Conservation (phyloP, 1,140 invertebrate species). For the Coptotermes formosanus region DNA sequence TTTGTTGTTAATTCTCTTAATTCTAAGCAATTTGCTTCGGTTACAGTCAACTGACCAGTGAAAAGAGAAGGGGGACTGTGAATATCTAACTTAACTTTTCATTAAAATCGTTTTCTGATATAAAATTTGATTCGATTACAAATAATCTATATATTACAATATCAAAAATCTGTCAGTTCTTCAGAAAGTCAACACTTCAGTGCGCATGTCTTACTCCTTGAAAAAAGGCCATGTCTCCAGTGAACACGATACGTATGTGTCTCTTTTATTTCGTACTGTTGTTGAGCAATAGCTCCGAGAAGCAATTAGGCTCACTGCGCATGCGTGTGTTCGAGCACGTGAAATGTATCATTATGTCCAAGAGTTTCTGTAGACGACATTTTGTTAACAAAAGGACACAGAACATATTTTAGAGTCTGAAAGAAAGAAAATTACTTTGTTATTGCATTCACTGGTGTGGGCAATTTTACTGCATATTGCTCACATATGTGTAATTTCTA, state of each 20-base stretch:
- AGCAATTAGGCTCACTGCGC: not conserved
- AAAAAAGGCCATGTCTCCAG: not conserved
- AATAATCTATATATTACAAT: not conserved
- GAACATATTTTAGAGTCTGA: slow-evolving; percentile 7
- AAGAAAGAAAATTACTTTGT: slow-evolving; percentile 14
- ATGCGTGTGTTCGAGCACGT: not conserved
- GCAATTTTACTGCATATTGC: not conserved
- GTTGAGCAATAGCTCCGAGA: not conserved
- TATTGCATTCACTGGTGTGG: not conserved
- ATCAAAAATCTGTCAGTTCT: not conserved
- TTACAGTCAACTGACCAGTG: not conserved
- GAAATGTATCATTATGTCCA: not conserved
- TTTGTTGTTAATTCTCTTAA: not conserved
- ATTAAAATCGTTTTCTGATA: not conserved
- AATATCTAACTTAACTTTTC: not conserved
- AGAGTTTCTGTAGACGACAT: slow-evolving; percentile 4
- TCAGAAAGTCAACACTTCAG: not conserved
- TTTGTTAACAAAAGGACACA: slow-evolving; percentile 13
- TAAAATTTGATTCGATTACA: not conserved
- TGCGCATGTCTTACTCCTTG: not conserved
- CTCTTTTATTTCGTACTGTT: not conserved
- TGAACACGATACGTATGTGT: not conserved
- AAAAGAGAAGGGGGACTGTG: not conserved
- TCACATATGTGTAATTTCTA: slow-evolving; percentile 9
- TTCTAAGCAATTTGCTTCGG: not conserved